phyloP scores from a whole-genome alignment of 2,797 vertebrate species.

The Mareca penelope region DNA sequence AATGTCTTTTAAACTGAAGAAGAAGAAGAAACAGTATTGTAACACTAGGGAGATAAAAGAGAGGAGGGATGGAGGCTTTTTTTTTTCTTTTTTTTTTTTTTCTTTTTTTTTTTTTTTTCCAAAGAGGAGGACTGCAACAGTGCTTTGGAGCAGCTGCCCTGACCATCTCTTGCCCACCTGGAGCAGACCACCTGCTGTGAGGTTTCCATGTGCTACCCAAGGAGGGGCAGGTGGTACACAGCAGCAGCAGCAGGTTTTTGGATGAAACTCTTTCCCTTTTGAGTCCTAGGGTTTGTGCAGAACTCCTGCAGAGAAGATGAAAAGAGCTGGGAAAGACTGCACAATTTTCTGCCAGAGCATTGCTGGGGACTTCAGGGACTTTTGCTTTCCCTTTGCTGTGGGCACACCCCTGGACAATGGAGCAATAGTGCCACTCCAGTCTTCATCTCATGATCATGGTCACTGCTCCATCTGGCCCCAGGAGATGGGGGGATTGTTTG shows the following conservation, averaged over 20 bases:
- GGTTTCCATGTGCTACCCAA: not conserved
- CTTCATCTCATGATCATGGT: not conserved
- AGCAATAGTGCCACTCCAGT: not conserved
- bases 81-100: not conserved
- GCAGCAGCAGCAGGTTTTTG: not conserved
- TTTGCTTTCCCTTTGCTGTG: not conserved
- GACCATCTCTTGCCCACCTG: not conserved
- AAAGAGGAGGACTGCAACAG: not conserved
- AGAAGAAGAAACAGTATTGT: not conserved
- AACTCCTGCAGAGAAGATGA: not conserved
- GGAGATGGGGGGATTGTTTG: accelerated
- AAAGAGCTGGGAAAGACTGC: not conserved
- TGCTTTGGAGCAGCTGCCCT: not conserved
- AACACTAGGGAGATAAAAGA: not conserved
- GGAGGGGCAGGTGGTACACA: not conserved
- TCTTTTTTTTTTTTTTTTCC: too few relatives aligned
- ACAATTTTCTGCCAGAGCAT: not conserved
- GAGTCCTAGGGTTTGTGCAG: not conserved
- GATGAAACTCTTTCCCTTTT: not conserved
- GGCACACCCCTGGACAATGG: accelerated
- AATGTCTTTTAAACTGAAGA: not conserved
- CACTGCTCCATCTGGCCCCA: not conserved
- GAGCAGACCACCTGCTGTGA: not conserved
- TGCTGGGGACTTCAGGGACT: not conserved
- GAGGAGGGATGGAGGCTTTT: accelerated